Conservation (phyloP, 2,797 vertebrate genomes). For the Manis crassicaudata region DNA sequence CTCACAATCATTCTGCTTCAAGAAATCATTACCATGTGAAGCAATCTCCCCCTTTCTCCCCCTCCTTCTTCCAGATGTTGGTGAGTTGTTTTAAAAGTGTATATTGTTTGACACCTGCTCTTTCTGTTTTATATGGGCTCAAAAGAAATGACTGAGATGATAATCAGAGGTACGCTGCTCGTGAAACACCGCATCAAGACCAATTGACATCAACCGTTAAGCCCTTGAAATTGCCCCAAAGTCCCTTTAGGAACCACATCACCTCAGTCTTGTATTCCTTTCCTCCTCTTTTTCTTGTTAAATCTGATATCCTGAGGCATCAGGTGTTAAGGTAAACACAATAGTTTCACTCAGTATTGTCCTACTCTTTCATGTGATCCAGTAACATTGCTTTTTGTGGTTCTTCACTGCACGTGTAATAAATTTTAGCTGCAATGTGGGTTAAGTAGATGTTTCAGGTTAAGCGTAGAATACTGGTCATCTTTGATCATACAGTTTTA, state of each 20-base stretch:
- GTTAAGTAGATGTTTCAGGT: not conserved
- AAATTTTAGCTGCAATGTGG: not conserved
- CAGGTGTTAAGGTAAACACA: not conserved
- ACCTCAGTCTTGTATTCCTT: not conserved
- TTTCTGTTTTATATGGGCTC: constrained; percentile 13
- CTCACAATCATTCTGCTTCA: not conserved
- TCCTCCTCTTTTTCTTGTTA: not conserved
- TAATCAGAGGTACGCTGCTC: not conserved
- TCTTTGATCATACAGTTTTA: not conserved
- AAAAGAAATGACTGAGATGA: not conserved
- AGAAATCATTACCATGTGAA: not conserved
- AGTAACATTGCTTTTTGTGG: not conserved
- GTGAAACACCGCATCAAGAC: not conserved
- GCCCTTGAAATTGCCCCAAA: not conserved
- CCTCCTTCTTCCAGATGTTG: not conserved
- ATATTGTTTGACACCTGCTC: not conserved
- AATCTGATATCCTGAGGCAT: not conserved
- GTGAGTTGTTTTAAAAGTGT: not conserved
- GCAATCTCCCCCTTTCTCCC: not conserved
- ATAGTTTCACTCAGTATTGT: not conserved
- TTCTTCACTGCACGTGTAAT: not conserved
- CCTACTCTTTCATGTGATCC: not conserved
- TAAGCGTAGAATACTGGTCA: not conserved
- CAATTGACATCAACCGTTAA: not conserved
- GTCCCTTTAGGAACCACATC: not conserved